Conservation (phyloP, 2,113 vertebrate genomes). For the Onychostruthus taczanowskii region DNA sequence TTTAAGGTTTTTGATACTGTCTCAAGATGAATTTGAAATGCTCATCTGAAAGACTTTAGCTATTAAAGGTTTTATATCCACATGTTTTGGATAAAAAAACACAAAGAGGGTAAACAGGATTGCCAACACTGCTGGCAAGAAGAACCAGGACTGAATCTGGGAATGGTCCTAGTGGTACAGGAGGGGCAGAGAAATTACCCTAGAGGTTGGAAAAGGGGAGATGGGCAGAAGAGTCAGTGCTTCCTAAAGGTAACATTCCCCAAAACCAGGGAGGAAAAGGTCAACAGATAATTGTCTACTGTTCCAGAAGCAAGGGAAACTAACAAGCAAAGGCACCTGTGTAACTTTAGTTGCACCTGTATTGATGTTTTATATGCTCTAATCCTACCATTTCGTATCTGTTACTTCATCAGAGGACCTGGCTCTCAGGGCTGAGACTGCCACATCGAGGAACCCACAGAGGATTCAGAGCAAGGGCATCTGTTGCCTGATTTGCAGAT, state of each 20-base stretch:
- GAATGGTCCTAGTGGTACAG: not conserved
- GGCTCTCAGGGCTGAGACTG: not conserved
- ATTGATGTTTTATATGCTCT: not conserved
- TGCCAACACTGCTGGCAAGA: accelerated
- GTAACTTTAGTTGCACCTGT: not conserved
- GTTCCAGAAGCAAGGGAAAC: not conserved
- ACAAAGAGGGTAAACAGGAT: not conserved
- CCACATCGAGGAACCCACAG: not conserved
- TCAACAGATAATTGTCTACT: not conserved
- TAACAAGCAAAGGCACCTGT: not conserved
- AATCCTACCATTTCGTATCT: accelerated
- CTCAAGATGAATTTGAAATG: not conserved
- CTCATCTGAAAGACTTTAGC: not conserved
- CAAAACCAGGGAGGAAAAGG: accelerated
- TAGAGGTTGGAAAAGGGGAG: not conserved
- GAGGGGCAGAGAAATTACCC: not conserved
- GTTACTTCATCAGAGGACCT: not conserved
- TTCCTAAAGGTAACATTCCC: not conserved
- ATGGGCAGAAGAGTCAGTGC: not conserved
- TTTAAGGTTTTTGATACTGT: not conserved
- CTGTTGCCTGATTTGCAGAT: not conserved
- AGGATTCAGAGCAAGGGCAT: not conserved
- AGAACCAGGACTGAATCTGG: not conserved
- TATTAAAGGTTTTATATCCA: not conserved
- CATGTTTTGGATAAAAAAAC: not conserved